Evolutionary conservation across 2,797 vertebrate species (phyloP).

Genomic region (Siniperca undulata): DNA sequence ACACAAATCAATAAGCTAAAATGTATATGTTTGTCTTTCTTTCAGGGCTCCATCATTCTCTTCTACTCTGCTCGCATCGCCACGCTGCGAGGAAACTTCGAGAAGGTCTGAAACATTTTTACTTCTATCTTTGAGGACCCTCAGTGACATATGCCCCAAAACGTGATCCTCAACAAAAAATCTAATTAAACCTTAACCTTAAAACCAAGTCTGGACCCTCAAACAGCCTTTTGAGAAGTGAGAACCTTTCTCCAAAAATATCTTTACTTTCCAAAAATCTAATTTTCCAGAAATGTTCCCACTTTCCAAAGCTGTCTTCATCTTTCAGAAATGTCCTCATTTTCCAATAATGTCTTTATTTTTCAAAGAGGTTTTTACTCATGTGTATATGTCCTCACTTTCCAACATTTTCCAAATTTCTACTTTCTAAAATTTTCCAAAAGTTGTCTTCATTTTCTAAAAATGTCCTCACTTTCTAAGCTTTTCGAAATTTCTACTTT

Average conservation of each 20-base stretch:
- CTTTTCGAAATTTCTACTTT: too few species aligned
- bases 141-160: background rate
- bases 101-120: conserved; percentile 82
- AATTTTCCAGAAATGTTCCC: background rate
- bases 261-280: background rate
- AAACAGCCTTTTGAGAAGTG: background rate
- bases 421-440: background rate
- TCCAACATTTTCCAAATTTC: too few species aligned
- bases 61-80: conserved; percentile 95
- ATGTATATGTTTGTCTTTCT: background rate
- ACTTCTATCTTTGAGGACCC: background rate
- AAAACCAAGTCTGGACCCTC: background rate
- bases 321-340: too few species aligned
- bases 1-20: background rate
- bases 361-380: too few species aligned
- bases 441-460: too few species aligned
- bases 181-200: background rate
- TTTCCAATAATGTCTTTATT: background rate
- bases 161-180: background rate
- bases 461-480: too few species aligned
- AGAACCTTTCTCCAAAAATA: background rate
- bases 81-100: conserved; percentile 91
- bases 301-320: background rate
- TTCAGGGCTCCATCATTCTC: conserved; percentile 94
- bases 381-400: too few species aligned